Evolutionary conservation across 2,888 invertebrate genomes (phyloP).

Genomic region (Temnothorax unifasciatus): DNA sequence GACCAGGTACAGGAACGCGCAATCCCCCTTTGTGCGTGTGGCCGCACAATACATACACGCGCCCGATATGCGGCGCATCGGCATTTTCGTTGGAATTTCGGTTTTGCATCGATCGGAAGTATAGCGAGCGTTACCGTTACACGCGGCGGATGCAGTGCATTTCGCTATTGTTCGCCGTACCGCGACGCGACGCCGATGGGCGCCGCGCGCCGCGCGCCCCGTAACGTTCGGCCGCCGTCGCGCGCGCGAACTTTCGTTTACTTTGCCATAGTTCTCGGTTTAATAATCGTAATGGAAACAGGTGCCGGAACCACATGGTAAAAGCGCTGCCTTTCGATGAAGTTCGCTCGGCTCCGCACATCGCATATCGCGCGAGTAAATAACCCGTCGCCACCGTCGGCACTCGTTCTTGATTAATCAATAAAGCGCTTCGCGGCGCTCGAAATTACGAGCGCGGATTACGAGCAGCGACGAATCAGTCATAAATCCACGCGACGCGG

Average conservation of each 20-base stretch:
- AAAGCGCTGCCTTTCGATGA: conserved; percentile 38
- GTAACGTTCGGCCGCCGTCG: neutral
- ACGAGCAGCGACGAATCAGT: conserved; percentile 51
- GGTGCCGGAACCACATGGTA: conserved; percentile 21
- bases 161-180: conserved; percentile 30
- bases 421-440: conserved; percentile 43
- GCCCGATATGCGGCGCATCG: conserved; percentile 27
- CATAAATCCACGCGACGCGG: conserved; percentile 34
- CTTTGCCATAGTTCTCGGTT: conserved; percentile 30
- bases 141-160: neutral
- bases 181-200: neutral
- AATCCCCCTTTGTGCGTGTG: conserved; percentile 51
- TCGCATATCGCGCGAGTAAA: conserved; percentile 11
- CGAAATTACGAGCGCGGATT: conserved; percentile 57
- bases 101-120: conserved; percentile 46
- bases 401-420: conserved; percentile 52
- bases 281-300: conserved; percentile 56
- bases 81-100: conserved; percentile 47
- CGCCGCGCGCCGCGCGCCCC: neutral
- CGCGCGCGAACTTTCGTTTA: conserved; percentile 36
- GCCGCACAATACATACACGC: conserved; percentile 13
- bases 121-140: conserved; percentile 31
- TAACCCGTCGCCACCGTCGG: neutral
- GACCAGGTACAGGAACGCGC: conserved; percentile 51
- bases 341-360: neutral